Conservation (phyloP, 2,113 vertebrate species). For the Clarias macrocephalus region DNA sequence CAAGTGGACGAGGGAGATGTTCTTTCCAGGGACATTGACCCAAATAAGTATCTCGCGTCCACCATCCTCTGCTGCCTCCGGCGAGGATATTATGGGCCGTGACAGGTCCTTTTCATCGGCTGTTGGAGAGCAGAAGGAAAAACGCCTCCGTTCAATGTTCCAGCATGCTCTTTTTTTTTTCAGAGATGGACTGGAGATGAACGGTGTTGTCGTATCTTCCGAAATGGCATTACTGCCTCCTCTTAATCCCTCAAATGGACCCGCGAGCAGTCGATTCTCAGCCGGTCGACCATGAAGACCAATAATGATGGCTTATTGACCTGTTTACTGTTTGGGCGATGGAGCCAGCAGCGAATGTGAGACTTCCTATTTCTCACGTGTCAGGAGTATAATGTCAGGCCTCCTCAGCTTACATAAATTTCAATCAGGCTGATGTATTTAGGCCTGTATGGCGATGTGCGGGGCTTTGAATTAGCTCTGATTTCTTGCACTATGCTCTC, state of each 20-base stretch:
- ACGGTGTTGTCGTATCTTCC: slow-evolving; percentile 71
- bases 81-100: slow-evolving; percentile 62
- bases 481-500: slow-evolving; percentile 52
- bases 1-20: not conserved
- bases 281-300: slow-evolving; percentile 82
- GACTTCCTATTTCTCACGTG: slow-evolving; percentile 68
- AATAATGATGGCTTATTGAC: slow-evolving; percentile 93
- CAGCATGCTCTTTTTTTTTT: slow-evolving; percentile 54
- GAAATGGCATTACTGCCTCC: slow-evolving; percentile 69
- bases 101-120: slow-evolving; percentile 44
- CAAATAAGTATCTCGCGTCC: slow-evolving; percentile 49
- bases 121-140: slow-evolving; percentile 34
- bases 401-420: slow-evolving; percentile 53
- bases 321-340: slow-evolving; percentile 76
- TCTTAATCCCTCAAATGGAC: slow-evolving; percentile 75
- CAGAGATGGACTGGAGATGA: slow-evolving; percentile 66
- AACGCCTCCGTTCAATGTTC: slow-evolving; percentile 49
- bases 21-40: slow-evolving; percentile 58
- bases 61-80: slow-evolving; percentile 46
- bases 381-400: slow-evolving; percentile 42
- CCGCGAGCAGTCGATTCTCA: slow-evolving; percentile 86
- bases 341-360: slow-evolving; percentile 68
- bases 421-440: slow-evolving; percentile 49
- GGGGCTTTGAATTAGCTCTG: slow-evolving; percentile 24
- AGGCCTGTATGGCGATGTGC: slow-evolving; percentile 22